These are phyloP conservation scores for Burhinus oedicnemus DNA, from an alignment of 2,113 vertebrate genomes.

Conservation along the genomic window DNA sequence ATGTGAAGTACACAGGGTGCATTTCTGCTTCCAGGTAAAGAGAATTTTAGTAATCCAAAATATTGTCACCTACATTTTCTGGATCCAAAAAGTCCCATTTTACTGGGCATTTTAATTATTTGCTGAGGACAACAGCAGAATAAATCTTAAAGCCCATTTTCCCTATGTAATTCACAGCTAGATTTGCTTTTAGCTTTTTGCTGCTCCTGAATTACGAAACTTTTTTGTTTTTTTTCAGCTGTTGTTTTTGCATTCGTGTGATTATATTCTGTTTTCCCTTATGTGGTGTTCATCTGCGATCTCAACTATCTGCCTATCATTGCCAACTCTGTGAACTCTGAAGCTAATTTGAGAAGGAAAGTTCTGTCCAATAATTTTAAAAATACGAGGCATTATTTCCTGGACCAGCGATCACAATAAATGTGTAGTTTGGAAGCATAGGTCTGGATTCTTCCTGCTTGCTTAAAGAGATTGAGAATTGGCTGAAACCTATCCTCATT, in stretches of 20 bases:
- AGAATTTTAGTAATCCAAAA: not conserved
- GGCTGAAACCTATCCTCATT: not conserved
- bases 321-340: constrained; percentile 56
- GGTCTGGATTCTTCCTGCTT: not conserved
- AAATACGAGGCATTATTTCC: constrained; percentile 22
- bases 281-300: not conserved
- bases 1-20: accelerated
- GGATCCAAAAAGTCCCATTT: not conserved
- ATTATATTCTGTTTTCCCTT: constrained; percentile 24
- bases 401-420: not conserved
- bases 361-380: constrained; percentile 14
- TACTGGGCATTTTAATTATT: accelerated
- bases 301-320: not conserved
- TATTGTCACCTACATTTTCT: accelerated
- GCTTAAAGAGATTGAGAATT: not conserved
- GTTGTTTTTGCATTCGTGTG: constrained; percentile 11
- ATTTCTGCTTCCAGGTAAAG: not conserved
- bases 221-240: not conserved
- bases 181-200: not conserved
- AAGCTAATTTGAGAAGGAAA: constrained; percentile 17
- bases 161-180: not conserved
- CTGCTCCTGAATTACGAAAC: not conserved
- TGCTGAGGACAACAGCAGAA: not conserved
- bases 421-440: not conserved
- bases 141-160: accelerated